These are phyloP conservation scores for Polyergus mexicanus DNA, from an alignment of 1,140 invertebrate genomes.

Conservation along the genomic window DNA sequence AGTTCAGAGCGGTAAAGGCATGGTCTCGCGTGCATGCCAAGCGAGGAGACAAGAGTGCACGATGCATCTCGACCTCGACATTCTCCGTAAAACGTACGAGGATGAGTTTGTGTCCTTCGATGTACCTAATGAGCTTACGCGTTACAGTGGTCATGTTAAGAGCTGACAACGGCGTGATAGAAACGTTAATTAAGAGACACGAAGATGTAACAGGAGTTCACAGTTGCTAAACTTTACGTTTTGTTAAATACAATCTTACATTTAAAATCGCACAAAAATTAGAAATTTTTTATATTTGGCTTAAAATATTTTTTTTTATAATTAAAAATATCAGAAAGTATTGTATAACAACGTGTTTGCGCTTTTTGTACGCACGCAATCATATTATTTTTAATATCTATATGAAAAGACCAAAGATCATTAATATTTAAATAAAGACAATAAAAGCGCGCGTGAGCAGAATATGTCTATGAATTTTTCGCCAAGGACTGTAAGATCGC, in stretches of 20 bases:
- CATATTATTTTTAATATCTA: not conserved
- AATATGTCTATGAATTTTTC: not conserved
- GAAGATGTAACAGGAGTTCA: not conserved
- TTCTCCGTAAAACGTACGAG: conserved; percentile 9
- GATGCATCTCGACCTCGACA: not conserved
- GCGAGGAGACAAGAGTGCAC: conserved; percentile 12
- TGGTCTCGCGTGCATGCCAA: conserved; percentile 51
- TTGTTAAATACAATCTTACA: not conserved
- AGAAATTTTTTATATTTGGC: not conserved
- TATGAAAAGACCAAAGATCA: not conserved
- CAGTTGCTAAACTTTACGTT: not conserved
- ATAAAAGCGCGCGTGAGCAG: not conserved
- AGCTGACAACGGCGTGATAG: not conserved
- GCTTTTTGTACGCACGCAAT: not conserved
- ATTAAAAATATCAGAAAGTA: not conserved
- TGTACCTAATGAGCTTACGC: conserved; percentile 16
- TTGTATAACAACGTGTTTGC: not conserved
- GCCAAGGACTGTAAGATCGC: not conserved
- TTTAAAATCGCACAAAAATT: not conserved
- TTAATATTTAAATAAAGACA: not conserved
- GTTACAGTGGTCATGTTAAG: not conserved
- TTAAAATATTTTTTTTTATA: not conserved
- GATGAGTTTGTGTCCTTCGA: conserved; percentile 13
- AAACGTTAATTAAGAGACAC: conserved; percentile 26
- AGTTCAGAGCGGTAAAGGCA: conserved; percentile 37